Evolutionary conservation across 2,888 invertebrate species (phyloP).

Genomic region (Ischnura elegans): DNA sequence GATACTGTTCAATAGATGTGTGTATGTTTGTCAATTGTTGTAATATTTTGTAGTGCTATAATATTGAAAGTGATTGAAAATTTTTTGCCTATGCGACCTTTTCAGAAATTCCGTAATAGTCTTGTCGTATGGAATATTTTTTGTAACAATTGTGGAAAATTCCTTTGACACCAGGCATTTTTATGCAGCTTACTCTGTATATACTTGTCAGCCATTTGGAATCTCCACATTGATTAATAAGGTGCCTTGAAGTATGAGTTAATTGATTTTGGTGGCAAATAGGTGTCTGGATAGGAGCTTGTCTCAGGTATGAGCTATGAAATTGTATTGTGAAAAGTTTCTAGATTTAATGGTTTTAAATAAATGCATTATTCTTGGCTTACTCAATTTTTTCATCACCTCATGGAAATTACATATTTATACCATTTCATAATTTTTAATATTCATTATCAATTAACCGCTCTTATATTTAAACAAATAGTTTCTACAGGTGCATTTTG

Average conservation of each 20-base stretch:
- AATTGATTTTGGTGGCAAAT: conserved; percentile 64
- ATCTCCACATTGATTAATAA: conserved; percentile 67
- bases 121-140: conserved; percentile 65
- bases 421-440: conserved; percentile 10
- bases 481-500: no score
- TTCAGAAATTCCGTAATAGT: conserved; percentile 61
- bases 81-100: conserved; percentile 53
- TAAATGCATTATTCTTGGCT: conserved; percentile 60
- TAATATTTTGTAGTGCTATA: conserved; percentile 61
- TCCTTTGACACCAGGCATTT: conserved; percentile 62
- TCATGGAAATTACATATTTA: conserved; percentile 6
- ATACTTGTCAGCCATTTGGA: conserved; percentile 65
- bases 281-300: conserved; percentile 67
- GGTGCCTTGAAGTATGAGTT: conserved; percentile 67
- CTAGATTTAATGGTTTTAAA: conserved; percentile 64
- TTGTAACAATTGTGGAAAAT: conserved; percentile 67
- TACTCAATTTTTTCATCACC: conserved; percentile 37
- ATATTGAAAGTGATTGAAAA: conserved; percentile 43
- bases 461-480: no score
- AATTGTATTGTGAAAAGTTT: conserved; percentile 54
- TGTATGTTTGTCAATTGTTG: conserved; percentile 65
- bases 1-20: conserved; percentile 58
- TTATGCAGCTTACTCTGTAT: conserved; percentile 63
- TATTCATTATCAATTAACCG: not conserved
- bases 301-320: conserved; percentile 65